Conservation (phyloP, 2,888 invertebrate genomes). For the Eupithecia vulgata region DNA sequence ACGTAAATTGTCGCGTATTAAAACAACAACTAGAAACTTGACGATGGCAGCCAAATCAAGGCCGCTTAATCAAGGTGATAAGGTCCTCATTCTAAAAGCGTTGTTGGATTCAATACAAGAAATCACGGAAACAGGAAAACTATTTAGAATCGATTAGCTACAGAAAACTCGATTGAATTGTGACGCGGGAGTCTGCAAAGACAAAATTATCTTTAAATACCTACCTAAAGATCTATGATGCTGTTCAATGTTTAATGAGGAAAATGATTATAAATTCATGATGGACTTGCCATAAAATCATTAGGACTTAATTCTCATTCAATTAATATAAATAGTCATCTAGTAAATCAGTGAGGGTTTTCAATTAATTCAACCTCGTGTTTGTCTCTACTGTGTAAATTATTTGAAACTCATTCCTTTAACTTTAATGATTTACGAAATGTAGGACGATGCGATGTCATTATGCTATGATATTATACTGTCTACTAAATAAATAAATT, state of each 20-base stretch:
- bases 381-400: too few species aligned
- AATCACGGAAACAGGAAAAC: conserved; percentile 30
- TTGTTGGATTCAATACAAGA: neutral
- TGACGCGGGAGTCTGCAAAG: neutral
- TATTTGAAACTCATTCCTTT: too few species aligned
- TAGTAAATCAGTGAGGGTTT: neutral
- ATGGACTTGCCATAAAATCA: neutral
- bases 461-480: too few species aligned
- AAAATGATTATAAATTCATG: neutral
- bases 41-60: conserved; percentile 9
- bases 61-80: conserved; percentile 4
- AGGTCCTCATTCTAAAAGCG: conserved; percentile 10
- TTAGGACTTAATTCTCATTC: neutral
- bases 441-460: too few species aligned
- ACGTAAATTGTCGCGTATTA: conserved; percentile 4
- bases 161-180: conserved; percentile 1
- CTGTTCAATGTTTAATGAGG: neutral
- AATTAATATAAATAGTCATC: neutral
- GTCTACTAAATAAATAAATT: too few species aligned
- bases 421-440: too few species aligned
- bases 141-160: conserved; percentile 12
- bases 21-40: neutral
- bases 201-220: neutral
- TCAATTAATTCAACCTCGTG: too few species aligned
- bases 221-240: neutral